Evolutionary conservation across 2,113 vertebrate genomes (phyloP).

Genomic region (Willisornis vidua): DNA sequence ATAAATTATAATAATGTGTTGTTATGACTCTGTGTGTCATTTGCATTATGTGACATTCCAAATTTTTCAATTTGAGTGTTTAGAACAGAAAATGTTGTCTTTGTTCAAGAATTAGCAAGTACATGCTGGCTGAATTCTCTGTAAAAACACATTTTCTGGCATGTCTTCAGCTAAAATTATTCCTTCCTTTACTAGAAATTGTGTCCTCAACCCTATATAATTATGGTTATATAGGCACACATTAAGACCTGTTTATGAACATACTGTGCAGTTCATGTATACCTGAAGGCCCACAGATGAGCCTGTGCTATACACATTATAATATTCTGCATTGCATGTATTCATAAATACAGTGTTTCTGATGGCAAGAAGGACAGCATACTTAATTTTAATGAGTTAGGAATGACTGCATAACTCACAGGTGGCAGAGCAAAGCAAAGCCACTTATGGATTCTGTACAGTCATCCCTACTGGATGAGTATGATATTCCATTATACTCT

Average conservation of each 20-base stretch:
- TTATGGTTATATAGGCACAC: not conserved
- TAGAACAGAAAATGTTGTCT: slow-evolving; percentile 43
- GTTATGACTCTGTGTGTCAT: slow-evolving; percentile 50
- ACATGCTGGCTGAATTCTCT: not conserved
- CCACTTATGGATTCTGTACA: slow-evolving; percentile 59
- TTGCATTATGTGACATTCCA: not conserved
- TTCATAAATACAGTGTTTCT: slow-evolving; percentile 59
- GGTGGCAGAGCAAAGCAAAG: slow-evolving; percentile 56
- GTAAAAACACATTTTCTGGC: slow-evolving; percentile 20
- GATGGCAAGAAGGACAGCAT: slow-evolving; percentile 28
- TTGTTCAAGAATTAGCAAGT: slow-evolving; percentile 38
- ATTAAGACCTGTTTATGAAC: not conserved
- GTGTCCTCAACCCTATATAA: not conserved
- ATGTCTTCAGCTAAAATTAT: slow-evolving; percentile 16
- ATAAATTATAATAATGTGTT: slow-evolving; percentile 53
- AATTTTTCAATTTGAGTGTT: slow-evolving; percentile 37
- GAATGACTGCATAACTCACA: slow-evolving; percentile 64
- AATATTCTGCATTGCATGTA: slow-evolving; percentile 25
- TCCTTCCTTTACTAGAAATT: not conserved
- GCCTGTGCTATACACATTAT: not conserved
- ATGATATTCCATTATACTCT: slow-evolving; percentile 58
- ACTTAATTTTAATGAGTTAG: slow-evolving; percentile 70
- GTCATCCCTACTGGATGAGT: slow-evolving; percentile 55
- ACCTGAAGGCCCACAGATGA: slow-evolving; percentile 6
- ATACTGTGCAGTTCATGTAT: not conserved